Evolutionary conservation across 2,113 vertebrate species (phyloP), one percentile per base, ranked within the genome.

Genomic region (Brachypteracias leptosomus): DNA sequence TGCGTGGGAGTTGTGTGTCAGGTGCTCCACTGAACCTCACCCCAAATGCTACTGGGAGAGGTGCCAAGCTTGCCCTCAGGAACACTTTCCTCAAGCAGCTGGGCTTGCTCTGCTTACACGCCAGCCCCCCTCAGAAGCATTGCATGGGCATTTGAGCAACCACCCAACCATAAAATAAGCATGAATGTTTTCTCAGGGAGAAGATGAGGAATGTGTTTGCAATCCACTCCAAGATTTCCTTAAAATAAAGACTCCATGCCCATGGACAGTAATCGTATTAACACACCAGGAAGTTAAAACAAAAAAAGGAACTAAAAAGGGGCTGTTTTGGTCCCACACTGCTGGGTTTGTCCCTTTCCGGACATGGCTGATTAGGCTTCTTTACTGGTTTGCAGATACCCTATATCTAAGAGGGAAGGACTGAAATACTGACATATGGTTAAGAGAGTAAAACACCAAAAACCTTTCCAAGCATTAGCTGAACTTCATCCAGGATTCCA

Each of bases 71-170:
- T 81, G 29, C 52, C 68, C 42, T 71, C 16, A 17, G 76, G 51
- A 62, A 2, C 9, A 67, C 42, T 77, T 80, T 33, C 42, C 21
- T 73, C 0, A 0, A 70, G 85, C 78, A 92, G 80, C 89, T 91
- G 68, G 79, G 26, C 54, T 93, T 78, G 47, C 35, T 89, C 33
- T 86, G 89, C 80, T 80, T 84, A 77, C 29, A 19, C 25, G 4
- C 75, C 92, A 61, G 26, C 58, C 17, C 46, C n/a, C 65, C 70
- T 59, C 4, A 4, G 78, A 81, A 2, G 4, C 6, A 4, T 31
- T 75, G 94, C 93, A 96, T 89, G 95, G 94, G 73, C 95, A 90
- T 96, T 93, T 95, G 86, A 97, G 57, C 83, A 92, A 44, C 91
- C 77, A 95, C 40, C 52, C 88, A 94, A 72, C 82, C 88, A 68